Base-by-base conservation (phyloP, 2,888 invertebrate species). In the Hemithea aestivaria region DNA sequence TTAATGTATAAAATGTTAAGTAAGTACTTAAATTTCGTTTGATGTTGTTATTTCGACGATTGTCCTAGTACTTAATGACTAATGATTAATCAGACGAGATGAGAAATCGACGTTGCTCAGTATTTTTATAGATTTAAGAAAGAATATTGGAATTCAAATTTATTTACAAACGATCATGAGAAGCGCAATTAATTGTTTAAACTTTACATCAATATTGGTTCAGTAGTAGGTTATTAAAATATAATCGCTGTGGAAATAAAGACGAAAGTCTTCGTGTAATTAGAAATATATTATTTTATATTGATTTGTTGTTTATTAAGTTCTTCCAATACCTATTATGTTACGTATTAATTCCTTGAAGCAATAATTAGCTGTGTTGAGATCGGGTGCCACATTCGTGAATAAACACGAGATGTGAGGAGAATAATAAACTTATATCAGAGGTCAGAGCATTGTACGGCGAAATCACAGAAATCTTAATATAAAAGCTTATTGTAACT, bases 61-160 rank as follows among this genome's bases (percentile, higher is more conserved):
- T 67, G 68, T 73, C 68, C 63, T 56, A 33, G 32, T 55, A 61
- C 54, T 57, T 66, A 64, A 67, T 29, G 2, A 16, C 5, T 16
- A 4, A 16, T 16, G 16, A 4, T 4, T 33, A 56, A 54, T 62
- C 53, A 62, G 70, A 70, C 53, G 57, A 73, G 66, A 69, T 66
- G 69, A 66, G 72, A 68, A 80, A 80, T 73, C 68, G 70, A 80
- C 66, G 67, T 84, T 85, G 84, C 84, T 85, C 84, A 85, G 84
- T 85, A 85, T 85, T 85, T 84, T 82, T 75, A 76, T 83, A 84
- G 82, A 69, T 69, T 60, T 83, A 84, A 79, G 83, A 66, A 67
- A 16, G 16, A 42, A 29, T 73, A 76, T 70, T 62, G 71, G 64
- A 73, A 67, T 64, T 73, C 69, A 63, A 79, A 76, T 73, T 75